A percentile compares a stretch with the other conserved stretches of the same genome.
Conservation (phyloP, 2,888 invertebrate genomes). For the Hirudinaria manillensis region DNA sequence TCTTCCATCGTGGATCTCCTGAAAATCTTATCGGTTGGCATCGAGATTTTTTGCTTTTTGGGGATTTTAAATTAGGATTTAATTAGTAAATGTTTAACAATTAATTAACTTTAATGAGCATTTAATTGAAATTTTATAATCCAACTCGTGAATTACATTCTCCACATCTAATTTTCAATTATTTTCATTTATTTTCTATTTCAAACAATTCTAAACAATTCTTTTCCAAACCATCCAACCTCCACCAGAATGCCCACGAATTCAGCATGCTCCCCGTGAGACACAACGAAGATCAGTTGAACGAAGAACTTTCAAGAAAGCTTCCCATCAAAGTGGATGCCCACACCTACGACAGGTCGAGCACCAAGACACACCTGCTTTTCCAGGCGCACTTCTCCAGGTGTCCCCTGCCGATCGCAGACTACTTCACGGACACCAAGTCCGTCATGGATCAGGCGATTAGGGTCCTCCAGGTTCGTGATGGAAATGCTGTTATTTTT, state of each 20-base stretch:
- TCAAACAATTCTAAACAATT: too few species aligned
- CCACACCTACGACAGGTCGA: conserved; percentile 76
- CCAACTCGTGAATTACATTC: too few species aligned
- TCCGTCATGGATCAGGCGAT: conserved; percentile 92
- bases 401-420: conserved; percentile 75
- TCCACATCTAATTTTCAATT: too few species aligned
- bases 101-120: too few species aligned
- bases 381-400: conserved; percentile 89
- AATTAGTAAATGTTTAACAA: too few species aligned
- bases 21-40: conserved; percentile 64
- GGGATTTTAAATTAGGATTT: too few species aligned
- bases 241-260: conserved; percentile 69
- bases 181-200: too few species aligned
- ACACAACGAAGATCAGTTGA: conserved; percentile 90
- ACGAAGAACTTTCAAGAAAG: conserved; percentile 74
- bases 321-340: conserved; percentile 70
- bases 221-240: too few species aligned
- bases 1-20: conserved; percentile 69
- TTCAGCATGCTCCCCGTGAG: conserved; percentile 87
- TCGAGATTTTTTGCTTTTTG: neutral
- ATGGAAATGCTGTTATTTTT: neutral
- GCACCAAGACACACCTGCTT: conserved; percentile 85
- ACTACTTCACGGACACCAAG: conserved; percentile 92
- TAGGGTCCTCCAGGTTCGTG: conserved; percentile 71
- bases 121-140: too few species aligned